Conservation (phyloP, 2,113 vertebrate genomes). For the Eubucco bourcierii region DNA sequence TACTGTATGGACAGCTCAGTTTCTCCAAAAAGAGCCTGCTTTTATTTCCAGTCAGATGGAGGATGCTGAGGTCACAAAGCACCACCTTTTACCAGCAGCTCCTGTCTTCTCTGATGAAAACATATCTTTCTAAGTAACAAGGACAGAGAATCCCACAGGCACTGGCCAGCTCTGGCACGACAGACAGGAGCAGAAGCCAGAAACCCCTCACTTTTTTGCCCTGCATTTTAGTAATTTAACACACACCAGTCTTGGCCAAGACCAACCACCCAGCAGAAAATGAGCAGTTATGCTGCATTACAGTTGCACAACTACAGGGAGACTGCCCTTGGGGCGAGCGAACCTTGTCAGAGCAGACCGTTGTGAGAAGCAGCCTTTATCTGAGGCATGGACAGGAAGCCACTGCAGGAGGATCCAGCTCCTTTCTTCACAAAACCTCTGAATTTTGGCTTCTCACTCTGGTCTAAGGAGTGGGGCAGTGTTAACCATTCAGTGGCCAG, state of each 20-base stretch:
- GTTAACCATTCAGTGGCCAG: fast-evolving
- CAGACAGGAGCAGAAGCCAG: background rate
- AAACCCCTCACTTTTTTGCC: fast-evolving
- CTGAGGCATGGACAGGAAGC: background rate
- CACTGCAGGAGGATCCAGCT: background rate
- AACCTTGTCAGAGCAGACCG: background rate
- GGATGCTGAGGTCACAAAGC: background rate
- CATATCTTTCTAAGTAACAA: background rate
- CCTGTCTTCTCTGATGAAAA: background rate
- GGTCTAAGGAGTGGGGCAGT: background rate
- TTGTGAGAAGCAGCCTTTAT: background rate
- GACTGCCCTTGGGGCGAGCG: background rate
- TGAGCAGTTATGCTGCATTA: background rate
- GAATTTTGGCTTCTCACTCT: fast-evolving
- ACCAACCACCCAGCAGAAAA: background rate
- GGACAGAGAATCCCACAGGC: background rate
- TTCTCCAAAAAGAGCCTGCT: no score
- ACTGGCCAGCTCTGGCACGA: background rate
- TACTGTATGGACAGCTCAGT: no score
- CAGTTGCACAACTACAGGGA: background rate
- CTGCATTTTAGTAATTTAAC: background rate
- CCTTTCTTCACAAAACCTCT: background rate
- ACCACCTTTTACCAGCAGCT: background rate
- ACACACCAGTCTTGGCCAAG: background rate
- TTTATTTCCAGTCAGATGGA: no score